Evolutionary conservation across 2,797 vertebrate genomes (phyloP), one percentile per base, ranked within the genome.

Genomic region (Characodon lateralis): DNA sequence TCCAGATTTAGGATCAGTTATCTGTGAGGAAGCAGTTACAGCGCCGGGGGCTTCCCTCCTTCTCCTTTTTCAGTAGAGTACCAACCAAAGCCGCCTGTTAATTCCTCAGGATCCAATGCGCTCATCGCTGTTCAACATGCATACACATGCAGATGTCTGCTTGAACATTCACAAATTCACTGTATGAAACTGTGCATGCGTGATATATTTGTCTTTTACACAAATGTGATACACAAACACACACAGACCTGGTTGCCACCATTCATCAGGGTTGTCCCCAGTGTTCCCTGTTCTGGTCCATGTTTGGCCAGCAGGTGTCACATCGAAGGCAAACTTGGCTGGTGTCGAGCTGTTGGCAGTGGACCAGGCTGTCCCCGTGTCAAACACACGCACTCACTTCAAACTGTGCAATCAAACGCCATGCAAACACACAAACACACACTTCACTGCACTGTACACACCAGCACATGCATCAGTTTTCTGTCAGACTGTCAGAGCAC

Each of bases 301-400:
- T 82, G 73, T 13, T n/a, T 18, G 79, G 90, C 92, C 92, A 92
- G 90, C 89, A 94, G 92, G 92, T 94, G 90, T 92, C 91, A 92
- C 86, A 78, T 89, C 4, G 69, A 85, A 88, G 90, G 84, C 78
- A 77, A 78, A 86, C 84, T 84, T 92, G 89, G 92, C 90, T 72
- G 84, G n/a, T 6, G 58, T 76, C 53, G 82, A 74, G 83, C 82
- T 79, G 83, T 74, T 93, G 90, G 92, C 92, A 83, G 73, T 70
- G 13, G 73, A 86, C 85, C 91, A 88, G 74, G 73, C 85, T 88
- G 86, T 89, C 87, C 85, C 78, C 75, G n/a, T 88, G 78, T 91
- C 84, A 87, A 83, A 91, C 84, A 76, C 81, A 82, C 81, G 79
- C 74, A 79, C 63, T 50, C 28, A 43, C 18, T 80, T 53, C 74